These are phyloP conservation scores for Acanthiza pusilla DNA, from an alignment of 2,797 vertebrate genomes.

Conservation along the genomic window DNA sequence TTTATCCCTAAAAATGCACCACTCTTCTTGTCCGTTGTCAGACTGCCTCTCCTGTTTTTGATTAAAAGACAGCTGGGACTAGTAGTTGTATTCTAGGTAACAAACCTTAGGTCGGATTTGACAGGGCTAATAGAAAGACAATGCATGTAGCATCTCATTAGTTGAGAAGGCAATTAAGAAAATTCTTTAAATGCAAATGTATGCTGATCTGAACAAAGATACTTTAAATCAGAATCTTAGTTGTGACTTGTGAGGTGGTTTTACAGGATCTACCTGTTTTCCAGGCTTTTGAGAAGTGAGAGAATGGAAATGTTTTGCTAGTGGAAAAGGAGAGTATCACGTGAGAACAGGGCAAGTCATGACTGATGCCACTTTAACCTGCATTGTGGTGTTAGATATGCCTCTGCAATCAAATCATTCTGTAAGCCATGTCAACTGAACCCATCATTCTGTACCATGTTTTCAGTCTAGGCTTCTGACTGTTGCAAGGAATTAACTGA, in stretches of 20 bases:
- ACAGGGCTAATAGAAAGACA: not conserved
- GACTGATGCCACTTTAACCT: conserved; percentile 1
- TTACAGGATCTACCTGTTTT: conserved; percentile 53
- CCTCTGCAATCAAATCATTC: not conserved
- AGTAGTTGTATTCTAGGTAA: not conserved
- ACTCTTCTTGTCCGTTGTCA: not conserved
- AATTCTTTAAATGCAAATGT: conserved; percentile 17
- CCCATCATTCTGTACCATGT: not conserved
- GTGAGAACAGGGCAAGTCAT: conserved; percentile 8
- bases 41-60: not conserved
- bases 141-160: not conserved
- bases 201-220: conserved; percentile 36
- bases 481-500: not conserved
- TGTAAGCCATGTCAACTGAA: not conserved
- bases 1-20: not conserved
- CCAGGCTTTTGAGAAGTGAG: conserved; percentile 15
- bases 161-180: conserved; percentile 11
- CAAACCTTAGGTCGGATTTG: not conserved
- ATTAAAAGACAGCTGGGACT: not conserved
- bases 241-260: conserved; percentile 13
- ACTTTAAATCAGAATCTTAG: conserved; percentile 2
- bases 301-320: conserved; percentile 8
- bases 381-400: not conserved
- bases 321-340: not conserved
- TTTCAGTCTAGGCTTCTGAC: not conserved